Evolutionary conservation across 2,113 vertebrate genomes (phyloP).

Genomic region (Puntigrus tetrazona): DNA sequence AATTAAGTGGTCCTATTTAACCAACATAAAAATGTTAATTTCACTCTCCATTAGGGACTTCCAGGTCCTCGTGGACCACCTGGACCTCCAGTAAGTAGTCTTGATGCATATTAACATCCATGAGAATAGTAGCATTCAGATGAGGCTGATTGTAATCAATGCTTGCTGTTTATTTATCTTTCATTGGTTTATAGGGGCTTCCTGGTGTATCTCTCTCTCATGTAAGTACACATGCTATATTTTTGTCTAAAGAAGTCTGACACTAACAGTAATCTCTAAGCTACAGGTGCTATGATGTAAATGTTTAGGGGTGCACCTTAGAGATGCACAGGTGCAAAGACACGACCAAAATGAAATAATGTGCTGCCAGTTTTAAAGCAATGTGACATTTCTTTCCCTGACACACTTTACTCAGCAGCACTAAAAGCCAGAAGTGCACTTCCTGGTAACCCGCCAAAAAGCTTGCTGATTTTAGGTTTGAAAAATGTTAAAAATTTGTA

Average conservation of each 20-base stretch:
- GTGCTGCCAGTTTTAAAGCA: no score
- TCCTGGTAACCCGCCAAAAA: no score
- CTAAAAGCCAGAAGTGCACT: no score
- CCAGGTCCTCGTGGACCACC: constrained; percentile 87
- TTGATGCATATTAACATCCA: background rate
- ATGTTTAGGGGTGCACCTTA: no score
- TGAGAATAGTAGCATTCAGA: background rate
- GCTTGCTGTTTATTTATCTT: constrained; percentile 7
- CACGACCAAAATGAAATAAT: no score
- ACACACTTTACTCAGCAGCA: no score
- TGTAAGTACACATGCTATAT: constrained; percentile 75
- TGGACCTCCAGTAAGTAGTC: constrained; percentile 87
- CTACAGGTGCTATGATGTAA: background rate
- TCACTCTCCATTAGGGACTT: constrained; percentile 75
- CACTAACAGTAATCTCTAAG: background rate
- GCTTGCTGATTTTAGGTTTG: no score
- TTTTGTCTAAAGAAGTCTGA: background rate
- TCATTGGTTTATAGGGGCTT: constrained; percentile 72
- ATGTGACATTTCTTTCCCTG: no score
- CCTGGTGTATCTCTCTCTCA: constrained; percentile 72
- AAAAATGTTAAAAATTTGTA: no score
- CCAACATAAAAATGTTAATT: background rate
- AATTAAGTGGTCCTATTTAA: background rate
- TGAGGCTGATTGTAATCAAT: background rate
- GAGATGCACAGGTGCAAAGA: no score